Evolutionary conservation across 64 coral and sea anemone species (phyloP), one percentile per base, ranked within the genome.

Genomic region (Actinia equina): DNA sequence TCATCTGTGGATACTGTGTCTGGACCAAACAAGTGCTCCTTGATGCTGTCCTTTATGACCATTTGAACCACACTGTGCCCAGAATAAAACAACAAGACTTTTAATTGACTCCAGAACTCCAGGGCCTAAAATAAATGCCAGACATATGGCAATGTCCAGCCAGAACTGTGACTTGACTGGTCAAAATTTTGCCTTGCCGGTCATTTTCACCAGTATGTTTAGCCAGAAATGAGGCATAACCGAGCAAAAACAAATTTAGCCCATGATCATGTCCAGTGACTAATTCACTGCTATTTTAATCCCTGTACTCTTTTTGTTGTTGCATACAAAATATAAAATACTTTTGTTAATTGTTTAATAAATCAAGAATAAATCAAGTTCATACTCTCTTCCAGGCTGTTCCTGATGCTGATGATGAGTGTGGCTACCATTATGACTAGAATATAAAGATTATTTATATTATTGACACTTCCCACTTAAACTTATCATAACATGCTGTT

Each of bases 11-110:
- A 94, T 7, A 87, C 88, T 23, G 87, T n/a, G 26, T 87, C 89
- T 54, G 89, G 93, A 18, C 93, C 93, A 88, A 94, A 94, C 86
- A 94, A 84, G 52, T 94, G 93, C 43, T 94, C 93, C 59, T 94
- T 91, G 63, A 94, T 94, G 44, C 88, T 91, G 12, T 94, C 93
- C 76, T 94, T 91, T 52, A 94, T 94, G 0, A 23, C 85, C 69
- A 71, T 94, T 55, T 94, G 88, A 5, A 94, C 79, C 18, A 87
- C 77, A 45, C 93, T 94, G 44, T 9, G 18, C 79, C 77, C n/a
- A 43, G 18, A 18, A 81, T 0, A 81, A 15, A 49, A 17, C n/a
- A 25, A 37, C 9, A 42, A 13, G 27, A 74, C 20, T 65, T 65
- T 14, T 12, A 57, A 14, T 57, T 13, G 13, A 22, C 9, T n/a